Evolutionary conservation across 2,888 invertebrate genomes (phyloP).

Genomic region (Liodrosophila aerea): DNA sequence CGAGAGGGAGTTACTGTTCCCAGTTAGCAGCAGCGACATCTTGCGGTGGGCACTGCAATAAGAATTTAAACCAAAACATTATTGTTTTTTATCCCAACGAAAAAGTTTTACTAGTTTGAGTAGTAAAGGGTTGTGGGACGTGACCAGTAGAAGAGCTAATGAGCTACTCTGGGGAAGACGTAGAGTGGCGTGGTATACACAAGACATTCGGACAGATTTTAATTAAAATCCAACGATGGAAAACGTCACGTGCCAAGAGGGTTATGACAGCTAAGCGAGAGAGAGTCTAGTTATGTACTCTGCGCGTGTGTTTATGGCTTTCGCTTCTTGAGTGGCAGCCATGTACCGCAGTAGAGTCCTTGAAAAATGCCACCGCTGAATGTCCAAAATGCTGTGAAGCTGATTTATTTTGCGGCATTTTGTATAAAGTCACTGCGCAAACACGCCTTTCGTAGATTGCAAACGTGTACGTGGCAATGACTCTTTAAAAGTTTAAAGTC

Average conservation of each 20-base stretch:
- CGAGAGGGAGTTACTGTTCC: slow-evolving; percentile 84
- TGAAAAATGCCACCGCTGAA: slow-evolving; percentile 34
- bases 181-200: slow-evolving; percentile 34
- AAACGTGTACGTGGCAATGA: slow-evolving; percentile 35
- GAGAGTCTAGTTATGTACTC: slow-evolving; percentile 4
- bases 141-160: slow-evolving; percentile 20
- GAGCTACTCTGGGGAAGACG: slow-evolving; percentile 25
- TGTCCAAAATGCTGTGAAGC: slow-evolving; percentile 34
- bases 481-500: slow-evolving; percentile 4
- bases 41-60: slow-evolving; percentile 59
- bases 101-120: background rate
- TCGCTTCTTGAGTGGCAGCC: slow-evolving; percentile 21
- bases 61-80: slow-evolving; percentile 13
- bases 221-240: slow-evolving; percentile 65
- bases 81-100: background rate
- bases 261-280: slow-evolving; percentile 1
- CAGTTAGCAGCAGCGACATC: slow-evolving; percentile 73
- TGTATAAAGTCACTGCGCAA: slow-evolving; percentile 19
- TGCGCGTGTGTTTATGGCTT: slow-evolving; percentile 17
- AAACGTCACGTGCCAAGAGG: slow-evolving; percentile 56
- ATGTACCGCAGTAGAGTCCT: slow-evolving; percentile 43
- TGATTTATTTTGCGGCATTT: slow-evolving; percentile 38
- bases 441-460: slow-evolving; percentile 41
- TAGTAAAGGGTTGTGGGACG: background rate
- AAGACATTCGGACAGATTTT: slow-evolving; percentile 71